phyloP scores from a whole-genome alignment of 53 echinoderm and acorn worm species.

The Stichopus horrens region DNA sequence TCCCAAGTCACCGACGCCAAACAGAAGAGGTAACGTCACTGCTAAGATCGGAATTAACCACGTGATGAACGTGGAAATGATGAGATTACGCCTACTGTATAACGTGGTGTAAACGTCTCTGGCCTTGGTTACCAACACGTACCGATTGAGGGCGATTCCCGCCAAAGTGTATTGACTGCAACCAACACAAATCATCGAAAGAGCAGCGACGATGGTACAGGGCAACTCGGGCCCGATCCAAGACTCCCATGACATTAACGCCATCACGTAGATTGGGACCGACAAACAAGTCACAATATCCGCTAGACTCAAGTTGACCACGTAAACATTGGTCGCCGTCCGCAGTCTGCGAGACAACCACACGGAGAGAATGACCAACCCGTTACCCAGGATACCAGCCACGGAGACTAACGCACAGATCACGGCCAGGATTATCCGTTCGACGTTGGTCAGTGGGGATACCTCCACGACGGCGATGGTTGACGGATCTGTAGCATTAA shows the following conservation, averaged over 20 bases:
- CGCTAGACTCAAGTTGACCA: conserved; percentile 83
- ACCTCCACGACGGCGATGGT: background rate
- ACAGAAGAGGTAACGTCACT: conserved; percentile 61
- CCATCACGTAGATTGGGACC: conserved; percentile 80
- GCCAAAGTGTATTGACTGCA: conserved; percentile 81
- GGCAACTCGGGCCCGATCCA: conserved; percentile 75
- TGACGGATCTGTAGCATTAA: background rate
- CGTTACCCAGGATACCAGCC: conserved; percentile 75
- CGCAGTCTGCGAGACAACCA: conserved; percentile 77
- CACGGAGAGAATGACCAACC: conserved; percentile 79
- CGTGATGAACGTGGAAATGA: conserved; percentile 68
- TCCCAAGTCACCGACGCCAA: conserved; percentile 80
- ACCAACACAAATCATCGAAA: conserved; percentile 79
- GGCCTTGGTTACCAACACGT: conserved; percentile 75
- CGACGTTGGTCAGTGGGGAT: conserved; percentile 60
- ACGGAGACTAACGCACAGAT: conserved; percentile 68
- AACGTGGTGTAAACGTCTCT: conserved; percentile 61
- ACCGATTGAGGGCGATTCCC: conserved; percentile 77
- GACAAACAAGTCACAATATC: conserved; percentile 80
- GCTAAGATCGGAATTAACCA: conserved; percentile 75
- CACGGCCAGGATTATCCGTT: conserved; percentile 72
- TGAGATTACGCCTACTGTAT: conserved; percentile 66
- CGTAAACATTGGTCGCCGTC: conserved; percentile 96
- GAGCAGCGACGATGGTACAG: conserved; percentile 69
- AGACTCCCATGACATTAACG: conserved; percentile 56